Conservation (phyloP, 2,888 invertebrate genomes). For the Calameuta pallipes region DNA sequence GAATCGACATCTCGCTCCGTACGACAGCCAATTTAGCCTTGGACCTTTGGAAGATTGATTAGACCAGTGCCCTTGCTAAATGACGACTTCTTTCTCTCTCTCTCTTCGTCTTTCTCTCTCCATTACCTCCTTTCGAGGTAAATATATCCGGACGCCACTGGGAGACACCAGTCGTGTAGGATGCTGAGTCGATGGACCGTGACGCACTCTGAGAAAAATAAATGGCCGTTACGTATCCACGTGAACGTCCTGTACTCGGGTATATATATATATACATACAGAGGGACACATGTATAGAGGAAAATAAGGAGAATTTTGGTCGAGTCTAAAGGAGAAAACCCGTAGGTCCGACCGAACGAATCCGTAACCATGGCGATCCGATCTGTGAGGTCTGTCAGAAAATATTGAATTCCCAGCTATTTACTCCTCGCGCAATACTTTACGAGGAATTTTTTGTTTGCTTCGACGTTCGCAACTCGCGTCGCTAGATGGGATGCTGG, state of each 20-base stretch:
- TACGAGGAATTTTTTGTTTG: not conserved
- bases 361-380: conserved; percentile 41
- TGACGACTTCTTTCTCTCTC: not conserved
- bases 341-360: conserved; percentile 35
- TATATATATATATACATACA: not conserved
- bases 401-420: conserved; percentile 36
- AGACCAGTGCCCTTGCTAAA: not conserved
- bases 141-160: not conserved
- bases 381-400: conserved; percentile 30
- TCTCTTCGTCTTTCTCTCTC: not conserved
- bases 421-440: conserved; percentile 33
- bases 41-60: not conserved
- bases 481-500: not conserved
- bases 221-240: not conserved
- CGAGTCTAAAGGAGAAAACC: conserved; percentile 31
- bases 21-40: not conserved
- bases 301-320: not conserved
- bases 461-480: not conserved
- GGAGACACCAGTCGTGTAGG: not conserved
- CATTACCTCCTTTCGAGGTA: not conserved
- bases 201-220: not conserved
- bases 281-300: not conserved
- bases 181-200: not conserved
- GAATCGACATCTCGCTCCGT: conserved; percentile 11
- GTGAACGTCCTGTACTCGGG: not conserved